phyloP scores from a whole-genome alignment of 1,140 invertebrate genomes.

The Aphis craccivora region DNA sequence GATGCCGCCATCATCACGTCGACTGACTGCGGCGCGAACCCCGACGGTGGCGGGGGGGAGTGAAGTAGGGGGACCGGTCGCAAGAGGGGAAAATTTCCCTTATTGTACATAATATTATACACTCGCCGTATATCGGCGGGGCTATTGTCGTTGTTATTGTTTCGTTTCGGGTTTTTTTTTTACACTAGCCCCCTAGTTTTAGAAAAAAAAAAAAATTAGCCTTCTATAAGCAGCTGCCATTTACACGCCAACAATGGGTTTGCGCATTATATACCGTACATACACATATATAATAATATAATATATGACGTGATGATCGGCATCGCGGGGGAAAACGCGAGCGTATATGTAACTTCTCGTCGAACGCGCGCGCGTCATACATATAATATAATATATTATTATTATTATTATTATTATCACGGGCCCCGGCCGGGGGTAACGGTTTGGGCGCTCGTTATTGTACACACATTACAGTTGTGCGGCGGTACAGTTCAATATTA shows the following conservation, averaged over 20 bases:
- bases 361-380: not conserved
- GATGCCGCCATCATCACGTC: constrained; percentile 22
- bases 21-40: not conserved
- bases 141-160: constrained; percentile 48
- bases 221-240: constrained; percentile 46
- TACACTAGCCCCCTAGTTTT: constrained; percentile 20
- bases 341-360: not conserved
- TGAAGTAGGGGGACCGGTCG: not conserved
- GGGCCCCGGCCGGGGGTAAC: not conserved
- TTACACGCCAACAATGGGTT: constrained; percentile 44
- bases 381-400: not conserved
- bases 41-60: not conserved
- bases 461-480: not conserved
- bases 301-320: not conserved
- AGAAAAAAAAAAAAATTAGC: constrained; percentile 44
- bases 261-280: not conserved
- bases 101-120: not conserved
- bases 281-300: not conserved
- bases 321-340: not conserved
- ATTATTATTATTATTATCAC: not conserved
- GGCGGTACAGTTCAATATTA: not conserved
- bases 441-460: not conserved
- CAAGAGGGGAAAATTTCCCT: constrained; percentile 39
- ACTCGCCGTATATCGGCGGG: not conserved
- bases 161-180: constrained; percentile 33